Evolutionary conservation across 2,113 vertebrate genomes (phyloP).

Genomic region (Callithrix jacchus): DNA sequence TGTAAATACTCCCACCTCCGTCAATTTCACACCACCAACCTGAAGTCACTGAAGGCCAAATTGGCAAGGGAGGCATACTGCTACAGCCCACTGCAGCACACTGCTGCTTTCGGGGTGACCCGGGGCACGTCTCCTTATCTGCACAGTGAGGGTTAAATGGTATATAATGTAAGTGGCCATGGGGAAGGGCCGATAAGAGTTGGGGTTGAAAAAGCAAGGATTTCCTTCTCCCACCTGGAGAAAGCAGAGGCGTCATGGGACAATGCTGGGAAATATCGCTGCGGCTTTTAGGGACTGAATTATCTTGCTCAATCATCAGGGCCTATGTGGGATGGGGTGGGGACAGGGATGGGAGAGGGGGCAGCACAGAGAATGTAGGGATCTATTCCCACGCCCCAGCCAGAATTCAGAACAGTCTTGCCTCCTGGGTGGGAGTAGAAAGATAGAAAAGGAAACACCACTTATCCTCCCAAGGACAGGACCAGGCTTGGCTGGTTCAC

Average conservation of each 20-base stretch:
- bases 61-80: neutral
- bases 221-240: neutral
- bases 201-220: neutral
- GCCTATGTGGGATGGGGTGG: neutral
- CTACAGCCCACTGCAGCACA: accelerated
- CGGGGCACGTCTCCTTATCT: neutral
- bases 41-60: accelerated
- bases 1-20: neutral
- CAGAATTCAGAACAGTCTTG: accelerated
- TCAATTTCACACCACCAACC: neutral
- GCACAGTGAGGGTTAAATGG: neutral
- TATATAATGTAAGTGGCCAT: too few relatives aligned
- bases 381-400: neutral
- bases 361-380: neutral
- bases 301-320: neutral
- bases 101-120: neutral
- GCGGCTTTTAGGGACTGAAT: accelerated
- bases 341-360: accelerated
- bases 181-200: neutral
- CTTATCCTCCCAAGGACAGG: neutral
- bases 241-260: neutral
- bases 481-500: neutral
- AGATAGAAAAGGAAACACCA: neutral
- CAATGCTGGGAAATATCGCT: neutral
- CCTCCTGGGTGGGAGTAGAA: neutral